These are phyloP conservation scores for Cheilosia soror DNA, from an alignment of 2,888 invertebrate species.

Conservation along the genomic window DNA sequence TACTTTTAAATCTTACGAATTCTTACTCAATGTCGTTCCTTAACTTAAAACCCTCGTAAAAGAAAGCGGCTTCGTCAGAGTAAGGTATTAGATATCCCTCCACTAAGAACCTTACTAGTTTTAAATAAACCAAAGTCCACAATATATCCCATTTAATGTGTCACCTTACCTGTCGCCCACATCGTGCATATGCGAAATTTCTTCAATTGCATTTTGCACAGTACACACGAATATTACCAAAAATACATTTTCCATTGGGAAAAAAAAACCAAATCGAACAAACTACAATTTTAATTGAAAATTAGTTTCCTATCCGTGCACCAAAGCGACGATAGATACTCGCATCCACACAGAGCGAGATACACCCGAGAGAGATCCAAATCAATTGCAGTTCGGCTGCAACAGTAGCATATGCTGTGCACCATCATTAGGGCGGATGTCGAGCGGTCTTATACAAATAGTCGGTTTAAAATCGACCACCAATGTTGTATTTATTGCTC, in stretches of 20 bases:
- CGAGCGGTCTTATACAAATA: slow-evolving; percentile 12
- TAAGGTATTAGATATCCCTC: too few relatives aligned
- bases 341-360: slow-evolving; percentile 21
- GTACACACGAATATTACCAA: slow-evolving; percentile 58
- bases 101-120: too few relatives aligned
- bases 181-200: slow-evolving; percentile 4
- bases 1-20: too few relatives aligned
- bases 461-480: slow-evolving; percentile 34
- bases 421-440: slow-evolving; percentile 40
- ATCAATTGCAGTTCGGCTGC: slow-evolving; percentile 57
- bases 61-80: too few relatives aligned
- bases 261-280: slow-evolving; percentile 53
- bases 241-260: slow-evolving; percentile 59
- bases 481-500: slow-evolving; percentile 16
- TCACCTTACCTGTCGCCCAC: not conserved
- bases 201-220: slow-evolving; percentile 12
- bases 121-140: too few relatives aligned
- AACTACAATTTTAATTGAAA: slow-evolving; percentile 70
- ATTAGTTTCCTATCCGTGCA: slow-evolving; percentile 63
- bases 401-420: slow-evolving; percentile 15
- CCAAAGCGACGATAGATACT: slow-evolving; percentile 41
- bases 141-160: not conserved
- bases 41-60: too few relatives aligned
- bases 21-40: too few relatives aligned
- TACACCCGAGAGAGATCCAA: slow-evolving; percentile 61